Percentiles rank a stretch among this genome's conserved stretches.
Conservation (phyloP, 2,113 vertebrate genomes). For the Chrysemys picta region DNA sequence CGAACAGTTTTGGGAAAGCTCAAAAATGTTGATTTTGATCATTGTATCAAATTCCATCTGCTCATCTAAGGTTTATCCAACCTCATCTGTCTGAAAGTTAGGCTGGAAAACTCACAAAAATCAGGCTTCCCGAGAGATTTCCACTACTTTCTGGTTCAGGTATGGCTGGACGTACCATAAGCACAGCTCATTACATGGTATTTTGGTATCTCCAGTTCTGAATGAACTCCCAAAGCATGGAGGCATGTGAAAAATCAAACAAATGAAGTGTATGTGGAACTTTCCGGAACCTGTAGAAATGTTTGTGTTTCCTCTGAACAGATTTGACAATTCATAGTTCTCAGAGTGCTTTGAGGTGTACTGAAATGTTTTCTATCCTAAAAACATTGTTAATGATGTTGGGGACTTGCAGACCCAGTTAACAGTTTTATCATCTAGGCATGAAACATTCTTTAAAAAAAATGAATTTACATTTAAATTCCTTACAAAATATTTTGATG, state of each 20-base stretch:
- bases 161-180: constrained; percentile 28
- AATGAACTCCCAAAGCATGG: neutral
- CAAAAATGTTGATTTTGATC: neutral
- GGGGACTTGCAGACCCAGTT: neutral
- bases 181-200: neutral
- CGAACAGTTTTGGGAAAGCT: neutral
- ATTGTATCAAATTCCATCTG: neutral
- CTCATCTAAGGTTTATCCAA: constrained; percentile 45
- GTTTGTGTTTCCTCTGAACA: neutral
- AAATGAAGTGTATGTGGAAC: constrained; percentile 36
- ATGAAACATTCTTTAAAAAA: neutral
- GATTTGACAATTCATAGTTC: neutral
- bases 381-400: neutral
- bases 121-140: neutral
- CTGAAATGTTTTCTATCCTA: rapidly evolving
- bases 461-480: constrained; percentile 7
- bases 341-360: neutral
- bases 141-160: constrained; percentile 24
- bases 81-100: neutral
- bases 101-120: constrained; percentile 22
- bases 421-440: neutral
- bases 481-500: neutral
- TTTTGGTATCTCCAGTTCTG: constrained; percentile 57
- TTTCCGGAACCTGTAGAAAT: neutral
- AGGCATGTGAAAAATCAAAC: constrained; percentile 23